Conservation (phyloP, 2,113 vertebrate genomes). For the Vimba vimba region DNA sequence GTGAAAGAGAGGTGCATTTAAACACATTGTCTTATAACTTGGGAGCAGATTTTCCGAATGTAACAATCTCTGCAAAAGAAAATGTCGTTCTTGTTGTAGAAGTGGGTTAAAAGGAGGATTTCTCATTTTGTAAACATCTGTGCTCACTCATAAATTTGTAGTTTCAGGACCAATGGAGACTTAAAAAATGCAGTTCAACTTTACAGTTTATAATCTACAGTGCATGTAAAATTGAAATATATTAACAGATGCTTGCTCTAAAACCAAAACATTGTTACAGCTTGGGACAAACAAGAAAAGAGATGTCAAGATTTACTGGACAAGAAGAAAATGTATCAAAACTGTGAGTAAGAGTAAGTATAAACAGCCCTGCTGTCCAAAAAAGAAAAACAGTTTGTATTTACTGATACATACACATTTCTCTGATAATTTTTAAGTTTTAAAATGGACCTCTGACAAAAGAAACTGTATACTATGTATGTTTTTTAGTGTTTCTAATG, state of each 20-base stretch:
- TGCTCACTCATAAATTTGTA: background rate
- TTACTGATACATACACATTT: background rate
- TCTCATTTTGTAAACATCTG: slow-evolving; percentile 3
- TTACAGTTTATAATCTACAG: slow-evolving; percentile 1
- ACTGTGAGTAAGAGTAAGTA: background rate
- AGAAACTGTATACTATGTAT: background rate
- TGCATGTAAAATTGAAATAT: background rate
- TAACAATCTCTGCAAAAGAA: background rate
- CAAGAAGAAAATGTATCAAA: background rate
- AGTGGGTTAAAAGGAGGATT: background rate
- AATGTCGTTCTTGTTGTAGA: background rate
- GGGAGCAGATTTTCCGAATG: background rate
- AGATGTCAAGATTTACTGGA: background rate
- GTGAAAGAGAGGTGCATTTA: background rate
- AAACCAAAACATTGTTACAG: background rate
- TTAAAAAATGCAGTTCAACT: background rate
- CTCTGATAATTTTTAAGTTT: background rate
- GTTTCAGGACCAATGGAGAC: background rate
- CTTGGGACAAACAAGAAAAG: background rate
- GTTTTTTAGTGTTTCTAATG: background rate
- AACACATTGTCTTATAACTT: background rate
- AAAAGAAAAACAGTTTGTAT: background rate
- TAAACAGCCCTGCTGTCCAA: slow-evolving; percentile 10
- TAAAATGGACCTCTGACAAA: background rate
- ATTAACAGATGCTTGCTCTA: background rate